phyloP scores from a whole-genome alignment of 2,797 vertebrate species.

The Gadopsis marmoratus region DNA sequence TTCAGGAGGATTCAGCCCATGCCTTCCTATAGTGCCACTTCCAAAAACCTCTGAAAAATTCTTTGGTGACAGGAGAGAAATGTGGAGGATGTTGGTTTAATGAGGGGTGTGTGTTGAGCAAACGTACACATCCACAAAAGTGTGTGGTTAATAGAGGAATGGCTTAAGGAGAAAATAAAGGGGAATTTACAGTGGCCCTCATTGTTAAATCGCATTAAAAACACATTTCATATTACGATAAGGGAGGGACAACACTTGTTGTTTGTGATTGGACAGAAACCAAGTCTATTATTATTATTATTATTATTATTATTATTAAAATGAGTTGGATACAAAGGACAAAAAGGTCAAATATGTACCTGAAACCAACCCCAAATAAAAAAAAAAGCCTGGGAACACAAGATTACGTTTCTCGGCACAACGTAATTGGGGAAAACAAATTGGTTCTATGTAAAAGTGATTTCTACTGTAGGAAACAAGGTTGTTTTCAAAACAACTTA shows the following conservation, averaged over 20 bases:
- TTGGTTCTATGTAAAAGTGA: neutral
- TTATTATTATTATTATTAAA: too few species aligned
- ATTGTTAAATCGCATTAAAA: too few species aligned
- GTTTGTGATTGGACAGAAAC: too few species aligned
- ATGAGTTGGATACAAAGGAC: too few species aligned
- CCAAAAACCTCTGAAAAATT: neutral
- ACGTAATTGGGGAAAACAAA: neutral
- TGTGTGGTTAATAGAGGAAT: slow-evolving; percentile 8
- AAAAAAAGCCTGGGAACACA: too few species aligned
- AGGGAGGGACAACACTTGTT: too few species aligned
- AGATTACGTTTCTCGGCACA: too few species aligned
- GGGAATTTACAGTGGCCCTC: neutral
- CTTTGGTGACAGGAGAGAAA: neutral
- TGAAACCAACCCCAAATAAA: too few species aligned
- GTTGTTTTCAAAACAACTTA: neutral
- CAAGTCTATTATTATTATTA: too few species aligned
- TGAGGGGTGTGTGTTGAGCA: neutral
- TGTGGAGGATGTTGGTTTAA: slow-evolving; percentile 5
- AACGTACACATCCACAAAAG: neutral
- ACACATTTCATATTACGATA: too few species aligned
- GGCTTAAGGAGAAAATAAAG: slow-evolving; percentile 5
- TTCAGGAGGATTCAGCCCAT: slow-evolving; percentile 10
- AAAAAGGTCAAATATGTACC: too few species aligned
- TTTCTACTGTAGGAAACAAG: neutral
- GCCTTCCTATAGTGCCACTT: neutral